These are phyloP conservation scores for Eolophus roseicapilla DNA, from an alignment of 2,113 vertebrate species.

Conservation along the genomic window DNA sequence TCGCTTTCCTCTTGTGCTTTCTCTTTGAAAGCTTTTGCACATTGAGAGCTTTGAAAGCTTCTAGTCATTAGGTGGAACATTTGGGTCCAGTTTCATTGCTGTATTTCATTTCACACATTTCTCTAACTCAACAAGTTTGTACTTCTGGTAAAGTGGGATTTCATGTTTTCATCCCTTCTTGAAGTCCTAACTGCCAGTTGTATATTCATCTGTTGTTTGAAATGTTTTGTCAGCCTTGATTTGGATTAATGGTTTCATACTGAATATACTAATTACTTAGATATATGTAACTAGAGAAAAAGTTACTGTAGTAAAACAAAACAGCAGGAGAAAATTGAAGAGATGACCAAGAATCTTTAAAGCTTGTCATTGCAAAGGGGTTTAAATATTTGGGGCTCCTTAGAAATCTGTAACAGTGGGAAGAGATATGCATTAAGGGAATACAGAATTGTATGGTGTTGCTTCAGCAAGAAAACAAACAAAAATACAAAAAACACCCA, in stretches of 20 bases:
- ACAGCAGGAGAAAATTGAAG: neutral
- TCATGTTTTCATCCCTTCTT: neutral
- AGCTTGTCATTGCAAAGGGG: neutral
- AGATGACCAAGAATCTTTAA: neutral
- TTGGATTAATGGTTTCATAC: neutral
- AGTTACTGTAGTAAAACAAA: neutral
- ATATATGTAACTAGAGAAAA: neutral
- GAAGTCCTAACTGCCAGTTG: neutral
- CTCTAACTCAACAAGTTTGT: neutral
- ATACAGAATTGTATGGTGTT: neutral
- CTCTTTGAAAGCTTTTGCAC: neutral
- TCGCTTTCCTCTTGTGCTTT: neutral
- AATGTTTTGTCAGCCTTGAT: neutral
- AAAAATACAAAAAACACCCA: accelerated
- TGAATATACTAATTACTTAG: neutral
- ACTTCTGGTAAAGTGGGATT: neutral
- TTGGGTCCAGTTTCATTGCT: neutral
- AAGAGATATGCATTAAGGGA: neutral
- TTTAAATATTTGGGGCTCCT: neutral
- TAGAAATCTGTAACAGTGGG: neutral
- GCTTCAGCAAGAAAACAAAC: neutral
- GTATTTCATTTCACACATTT: neutral
- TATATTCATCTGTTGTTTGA: neutral
- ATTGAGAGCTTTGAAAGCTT: neutral
- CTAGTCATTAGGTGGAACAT: neutral